Evolutionary conservation across 2,113 vertebrate species (phyloP).

Genomic region (Callionymus lyra): DNA sequence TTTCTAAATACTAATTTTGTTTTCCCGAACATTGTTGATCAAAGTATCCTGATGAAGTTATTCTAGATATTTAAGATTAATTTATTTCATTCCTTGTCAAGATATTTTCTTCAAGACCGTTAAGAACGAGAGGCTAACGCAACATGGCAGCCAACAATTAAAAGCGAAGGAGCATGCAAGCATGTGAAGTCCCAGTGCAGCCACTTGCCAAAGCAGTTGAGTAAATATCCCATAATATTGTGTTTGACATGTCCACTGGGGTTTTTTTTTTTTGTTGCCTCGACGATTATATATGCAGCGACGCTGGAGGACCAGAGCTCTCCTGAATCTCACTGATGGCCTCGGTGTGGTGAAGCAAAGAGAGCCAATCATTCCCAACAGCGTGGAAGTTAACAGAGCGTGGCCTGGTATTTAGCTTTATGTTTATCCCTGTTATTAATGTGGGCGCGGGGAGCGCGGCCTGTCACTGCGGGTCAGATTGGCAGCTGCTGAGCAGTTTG

Average conservation of each 20-base stretch:
- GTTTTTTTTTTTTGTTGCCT: slow-evolving; percentile 35
- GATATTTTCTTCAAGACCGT: neutral
- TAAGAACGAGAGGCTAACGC: too few relatives aligned
- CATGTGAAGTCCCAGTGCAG: slow-evolving; percentile 36
- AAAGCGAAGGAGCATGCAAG: neutral
- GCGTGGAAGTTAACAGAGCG: slow-evolving; percentile 70
- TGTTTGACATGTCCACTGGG: slow-evolving; percentile 38
- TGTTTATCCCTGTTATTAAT: slow-evolving; percentile 68
- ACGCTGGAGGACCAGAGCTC: slow-evolving; percentile 38
- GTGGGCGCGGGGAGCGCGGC: slow-evolving; percentile 48
- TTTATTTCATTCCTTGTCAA: neutral
- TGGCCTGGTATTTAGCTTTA: slow-evolving; percentile 69
- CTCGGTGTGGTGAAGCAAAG: slow-evolving; percentile 59
- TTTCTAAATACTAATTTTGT: too few relatives aligned
- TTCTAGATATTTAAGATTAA: too few relatives aligned
- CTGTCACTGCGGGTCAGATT: slow-evolving; percentile 51
- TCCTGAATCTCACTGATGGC: slow-evolving; percentile 55
- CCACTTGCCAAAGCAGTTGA: slow-evolving; percentile 32
- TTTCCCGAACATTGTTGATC: too few relatives aligned
- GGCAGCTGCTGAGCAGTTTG: slow-evolving; percentile 58
- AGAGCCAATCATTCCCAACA: slow-evolving; percentile 65
- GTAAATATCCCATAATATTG: slow-evolving; percentile 47
- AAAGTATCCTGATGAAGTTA: too few relatives aligned
- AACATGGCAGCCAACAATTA: too few relatives aligned
- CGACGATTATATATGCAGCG: slow-evolving; percentile 53